Base-by-base conservation (phyloP, 2,888 invertebrate species). In the Agrypnus murinus region DNA sequence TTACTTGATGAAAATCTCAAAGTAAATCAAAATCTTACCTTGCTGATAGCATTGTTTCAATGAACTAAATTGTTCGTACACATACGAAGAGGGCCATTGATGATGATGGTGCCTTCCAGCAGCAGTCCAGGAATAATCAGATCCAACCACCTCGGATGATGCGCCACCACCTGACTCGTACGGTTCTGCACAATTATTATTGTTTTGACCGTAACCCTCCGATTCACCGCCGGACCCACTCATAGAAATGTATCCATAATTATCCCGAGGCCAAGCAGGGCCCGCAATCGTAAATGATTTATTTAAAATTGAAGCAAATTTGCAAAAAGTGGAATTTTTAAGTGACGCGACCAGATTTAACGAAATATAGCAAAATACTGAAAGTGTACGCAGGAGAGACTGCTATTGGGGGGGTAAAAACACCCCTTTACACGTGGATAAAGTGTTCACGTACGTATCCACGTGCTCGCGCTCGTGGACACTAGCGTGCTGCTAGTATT, bases 181-280 rank as follows among this genome's bases (percentile, higher is more conserved):
- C 2, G 2, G 6, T n/a, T 46, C 43, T 1, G 43, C n/a, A n/a
- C n/a, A n/a, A n/a, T n/a, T n/a, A n/a, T n/a, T 25, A n/a, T 19
- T 45, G 15, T 38, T 17, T 5, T 34, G 45, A 17, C 17, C 32
- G 15, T 46, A 48, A n/a, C 31, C 7, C 5, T n/a, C n/a, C 0
- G 12, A 34, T 2, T 48, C 46, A 10, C 74, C 60, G n/a, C n/a
- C n/a, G 25, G 5, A 25, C 4, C 65, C 71, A 43, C 75, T 85
- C 88, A 89, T 88, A 74, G 88, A 88, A 79, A 88, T 87, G 74
- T 89, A 89, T 2, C 89, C 89, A 85, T 89, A 87, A 58, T 86
- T 87, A 80, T 90, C 89, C 79, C 84, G 85, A 85, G 86, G 86
- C 85, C 85, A 85, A 80, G 73, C 73, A 71, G 80, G 80, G 79